These are phyloP conservation scores for Acronicta psi DNA, from an alignment of 2,888 invertebrate genomes.

Conservation along the genomic window DNA sequence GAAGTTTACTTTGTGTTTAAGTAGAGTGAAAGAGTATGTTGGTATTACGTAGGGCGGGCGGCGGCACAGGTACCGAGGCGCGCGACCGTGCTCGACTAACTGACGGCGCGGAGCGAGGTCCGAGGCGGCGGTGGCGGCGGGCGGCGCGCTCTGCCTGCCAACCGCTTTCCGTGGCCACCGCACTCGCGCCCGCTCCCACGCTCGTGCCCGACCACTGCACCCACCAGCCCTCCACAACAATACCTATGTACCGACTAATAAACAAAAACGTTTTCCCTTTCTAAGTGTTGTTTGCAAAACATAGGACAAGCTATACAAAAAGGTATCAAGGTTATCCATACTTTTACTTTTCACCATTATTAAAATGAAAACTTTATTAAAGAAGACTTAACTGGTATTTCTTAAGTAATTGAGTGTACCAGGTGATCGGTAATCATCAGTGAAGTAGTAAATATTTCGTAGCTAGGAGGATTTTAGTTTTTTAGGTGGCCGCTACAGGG, in stretches of 20 bases:
- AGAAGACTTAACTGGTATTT: too few species aligned
- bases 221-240: constrained; percentile 23
- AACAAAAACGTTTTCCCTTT: constrained; percentile 27
- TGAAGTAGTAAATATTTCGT: too few species aligned
- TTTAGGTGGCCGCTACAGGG: too few species aligned
- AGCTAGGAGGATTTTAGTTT: too few species aligned
- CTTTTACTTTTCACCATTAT: too few species aligned
- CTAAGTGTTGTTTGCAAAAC: constrained; percentile 7
- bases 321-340: background rate
- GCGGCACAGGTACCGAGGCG: constrained; percentile 40
- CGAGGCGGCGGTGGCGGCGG: constrained; percentile 24
- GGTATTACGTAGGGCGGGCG: constrained; percentile 29
- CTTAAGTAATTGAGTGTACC: too few species aligned
- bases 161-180: constrained; percentile 11
- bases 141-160: constrained; percentile 9
- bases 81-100: constrained; percentile 55
- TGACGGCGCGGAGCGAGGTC: constrained; percentile 28
- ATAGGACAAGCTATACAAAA: background rate
- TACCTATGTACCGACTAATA: constrained; percentile 26
- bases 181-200: constrained; percentile 23
- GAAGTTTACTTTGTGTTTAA: constrained; percentile 42
- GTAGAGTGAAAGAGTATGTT: constrained; percentile 27
- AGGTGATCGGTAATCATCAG: too few species aligned
- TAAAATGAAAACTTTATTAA: too few species aligned
- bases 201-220: constrained; percentile 33